Percentiles rank a stretch among this genome's conserved stretches.
Conservation (phyloP, 2,113 vertebrate species). For the Haliaeetus leucogaster region DNA sequence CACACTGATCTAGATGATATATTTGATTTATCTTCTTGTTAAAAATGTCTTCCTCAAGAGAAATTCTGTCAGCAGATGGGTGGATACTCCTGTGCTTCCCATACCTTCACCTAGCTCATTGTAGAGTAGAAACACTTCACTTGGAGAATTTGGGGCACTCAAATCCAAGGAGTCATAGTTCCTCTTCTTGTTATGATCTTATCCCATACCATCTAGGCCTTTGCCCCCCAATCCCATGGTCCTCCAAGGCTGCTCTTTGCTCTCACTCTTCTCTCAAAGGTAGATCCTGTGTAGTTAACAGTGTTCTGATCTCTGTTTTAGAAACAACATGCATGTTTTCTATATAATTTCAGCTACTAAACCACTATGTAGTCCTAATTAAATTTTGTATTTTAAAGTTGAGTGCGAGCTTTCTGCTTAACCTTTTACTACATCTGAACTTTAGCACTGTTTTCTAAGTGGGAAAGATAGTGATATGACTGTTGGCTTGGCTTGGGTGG, state of each 20-base stretch:
- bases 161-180: background rate
- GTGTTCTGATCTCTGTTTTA: background rate
- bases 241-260: background rate
- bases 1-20: background rate
- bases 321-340: background rate
- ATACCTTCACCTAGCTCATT: background rate
- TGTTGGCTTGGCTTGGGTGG: background rate
- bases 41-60: background rate
- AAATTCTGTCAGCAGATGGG: background rate
- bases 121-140: background rate
- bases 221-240: rapidly evolving
- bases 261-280: background rate
- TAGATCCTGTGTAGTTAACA: background rate
- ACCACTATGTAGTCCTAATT: background rate
- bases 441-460: background rate
- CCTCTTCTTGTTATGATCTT: background rate
- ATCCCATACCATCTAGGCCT: background rate
- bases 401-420: background rate
- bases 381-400: background rate
- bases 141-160: background rate
- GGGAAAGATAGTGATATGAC: background rate
- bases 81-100: background rate
- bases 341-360: background rate
- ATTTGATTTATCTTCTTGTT: background rate
- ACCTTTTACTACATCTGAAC: background rate